Base-by-base conservation (phyloP, 37 sponge, comb jelly and placozoan genomes). In the Ephydatia muelleri region DNA sequence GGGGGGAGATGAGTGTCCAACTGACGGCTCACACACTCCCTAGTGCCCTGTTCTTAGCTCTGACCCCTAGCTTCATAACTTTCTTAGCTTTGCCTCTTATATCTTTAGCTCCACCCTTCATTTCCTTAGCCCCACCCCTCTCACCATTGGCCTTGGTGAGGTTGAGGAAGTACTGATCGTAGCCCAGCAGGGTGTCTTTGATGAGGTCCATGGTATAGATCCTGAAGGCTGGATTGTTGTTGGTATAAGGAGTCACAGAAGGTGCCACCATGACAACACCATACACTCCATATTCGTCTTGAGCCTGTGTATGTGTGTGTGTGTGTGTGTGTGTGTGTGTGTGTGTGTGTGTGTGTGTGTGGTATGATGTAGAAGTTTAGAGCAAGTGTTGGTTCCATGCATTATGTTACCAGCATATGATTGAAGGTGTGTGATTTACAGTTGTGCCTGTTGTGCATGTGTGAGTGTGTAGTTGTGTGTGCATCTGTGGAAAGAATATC, bases 141-240 rank as follows among this genome's bases (percentile, higher is more conserved):
- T 71, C 27, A 89, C 85, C 84, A 86, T 94, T 94, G 16, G 95
- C 95, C 31, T 88, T 49, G 0, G 92, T 91, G 27, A 94, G 68
- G 77, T 94, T 88, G 27, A 94, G 73, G 77, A 88, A 83, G 67
- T 89, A 94, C 80, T 94, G 95, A 0, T 91, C 71, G 66, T 91
- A 94, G 72, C 81, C 92, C 0, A 88, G 82, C 13, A 94, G 70
- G 26, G 80, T 37, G 78, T 47, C 76, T 22, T 84, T 79, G 3
- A 66, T 31, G 8, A 86, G 14, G 71, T 94, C 89, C 92, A 94
- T 91, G 29, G 88, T 70, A 47, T 83, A 91, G 16, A 91, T 33
- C 40, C 95, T 69, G 81, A 82, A 94, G 25, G 95, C 91, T 21
- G 95, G 95, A 64, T 94, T 94, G 79, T 57, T 64, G 64, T 82